These are phyloP conservation scores for Bucorvus abyssinicus DNA, from an alignment of 2,797 vertebrate genomes.

Conservation along the genomic window DNA sequence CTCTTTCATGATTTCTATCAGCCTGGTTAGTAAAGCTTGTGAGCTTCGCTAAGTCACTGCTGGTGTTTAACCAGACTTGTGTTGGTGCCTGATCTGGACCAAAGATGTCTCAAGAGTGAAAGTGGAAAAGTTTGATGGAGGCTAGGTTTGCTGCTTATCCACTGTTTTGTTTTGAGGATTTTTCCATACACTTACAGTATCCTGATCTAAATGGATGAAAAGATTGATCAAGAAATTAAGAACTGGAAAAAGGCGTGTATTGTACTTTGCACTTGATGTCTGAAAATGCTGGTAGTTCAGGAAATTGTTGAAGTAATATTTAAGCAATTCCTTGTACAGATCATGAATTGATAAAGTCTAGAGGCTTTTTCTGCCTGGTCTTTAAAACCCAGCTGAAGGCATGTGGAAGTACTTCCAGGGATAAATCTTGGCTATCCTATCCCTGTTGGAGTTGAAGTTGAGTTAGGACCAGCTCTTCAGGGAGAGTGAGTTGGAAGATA, in stretches of 20 bases:
- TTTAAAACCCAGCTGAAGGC: neutral
- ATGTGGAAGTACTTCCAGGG: neutral
- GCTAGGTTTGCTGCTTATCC: neutral
- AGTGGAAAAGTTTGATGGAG: neutral
- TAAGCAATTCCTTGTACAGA: neutral
- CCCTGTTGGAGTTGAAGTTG: neutral
- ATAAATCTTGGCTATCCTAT: neutral
- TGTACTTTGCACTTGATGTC: neutral
- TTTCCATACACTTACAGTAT: fast-evolving
- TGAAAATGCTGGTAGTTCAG: neutral
- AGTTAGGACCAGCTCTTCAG: neutral
- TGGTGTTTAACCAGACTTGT: neutral
- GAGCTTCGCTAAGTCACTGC: neutral
- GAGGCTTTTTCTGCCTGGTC: neutral
- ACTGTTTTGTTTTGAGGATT: neutral
- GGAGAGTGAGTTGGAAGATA: neutral
- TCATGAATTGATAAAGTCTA: neutral
- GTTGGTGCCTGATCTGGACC: neutral
- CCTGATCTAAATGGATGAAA: neutral
- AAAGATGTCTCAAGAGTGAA: neutral
- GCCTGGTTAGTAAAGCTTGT: neutral
- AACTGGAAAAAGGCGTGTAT: neutral
- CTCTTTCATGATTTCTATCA: neutral
- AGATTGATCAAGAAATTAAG: neutral
- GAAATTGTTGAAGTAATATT: neutral